Evolutionary conservation across 1,140 invertebrate genomes (phyloP), one percentile per base, ranked within the genome.

Genomic region (Temnothorax nylanderi): DNA sequence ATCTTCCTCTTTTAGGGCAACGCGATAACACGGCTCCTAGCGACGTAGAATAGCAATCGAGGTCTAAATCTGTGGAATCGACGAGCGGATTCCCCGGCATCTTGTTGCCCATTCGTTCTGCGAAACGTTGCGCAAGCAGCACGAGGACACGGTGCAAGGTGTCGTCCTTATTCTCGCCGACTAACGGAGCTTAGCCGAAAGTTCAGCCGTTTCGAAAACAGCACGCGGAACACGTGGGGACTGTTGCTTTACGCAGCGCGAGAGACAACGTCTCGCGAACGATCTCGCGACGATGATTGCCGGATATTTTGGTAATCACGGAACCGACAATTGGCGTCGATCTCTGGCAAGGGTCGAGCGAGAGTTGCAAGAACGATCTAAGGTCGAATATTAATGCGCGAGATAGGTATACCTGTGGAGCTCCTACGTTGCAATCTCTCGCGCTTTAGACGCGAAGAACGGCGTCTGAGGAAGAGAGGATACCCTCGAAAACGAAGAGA

Each of bases 1-100:
- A 49, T 75, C 34, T 84, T 10, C n/a, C 11, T 84, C 8, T 84
- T 84, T 49, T 26, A 84, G 80, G 80, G 56, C 69, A 75, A 84
- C 18, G 49, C 65, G 65, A 81, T 44, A 81, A 71, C 49, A 72
- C 37, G 41, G 41, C 76, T 78, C 64, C 34, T 80, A 67, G 47
- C 26, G 44, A 51, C 60, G 47, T 81, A 81, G 34, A 81, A 21
- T 71, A 71, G 32, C 47, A 81, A 81, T 69, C 65, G 47, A 81
- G 77, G 64, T 71, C 64, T 81, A 81, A 81, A 41, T 78, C 58
- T 65, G 13, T 71, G 34, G 18, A 81, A 81, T 54, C 64, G 47
- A 26, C 41, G 21, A 71, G 21, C 47, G 47, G 47, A 41, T 44
- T 62, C 18, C 16, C 47, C 41, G 21, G 6, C 47, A 54, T 8